Evolutionary conservation across 2,888 invertebrate genomes (phyloP), one percentile per base, ranked within the genome.

Genomic region (Horisme vitalbata): DNA sequence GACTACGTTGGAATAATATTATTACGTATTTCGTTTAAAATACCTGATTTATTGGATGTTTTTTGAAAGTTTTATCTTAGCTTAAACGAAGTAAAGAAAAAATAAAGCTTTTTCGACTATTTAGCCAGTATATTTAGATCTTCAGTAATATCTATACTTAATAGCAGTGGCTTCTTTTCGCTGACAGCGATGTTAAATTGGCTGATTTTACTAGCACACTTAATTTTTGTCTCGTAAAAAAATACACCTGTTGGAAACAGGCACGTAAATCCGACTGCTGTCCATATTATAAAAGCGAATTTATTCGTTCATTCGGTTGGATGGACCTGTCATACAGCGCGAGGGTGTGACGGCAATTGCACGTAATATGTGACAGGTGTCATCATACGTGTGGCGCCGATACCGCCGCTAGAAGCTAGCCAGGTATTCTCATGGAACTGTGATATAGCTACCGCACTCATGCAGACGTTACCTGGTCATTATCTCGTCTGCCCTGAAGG

Each of bases 361-460:
- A 34, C 44, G 43, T 47, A 52, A 50, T 46, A 46, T 56, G 39
- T 48, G 58, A 75, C 79, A 79, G 75, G 75, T 59, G 55, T 59
- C 66, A 68, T 69, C 71, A 69, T 57, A 48, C 48, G 51, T 50
- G 47, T 45, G 43, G 54, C 62, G 68, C 58, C n/a, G n/a, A n/a
- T 61, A 4, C 20, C 11, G 26, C 10, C 10, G 11, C 20, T 12
- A 21, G 23, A 61, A 53, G 55, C 68, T 62, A 59, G 62, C 65
- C 59, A 68, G 67, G 28, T 35, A 35, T 14, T 65, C 69, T 57
- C 56, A 27, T 30, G 9, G 3, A 9, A 27, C 31, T n/a, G 9
- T 9, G 15, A 21, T n/a, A 10, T 12, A 44, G 44, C 26, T 36
- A 26, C 26, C 26, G 36, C 37, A 45, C 32, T 45, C 31, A 4